Percentiles rank a stretch among this genome's conserved stretches.
phyloP scores from a whole-genome alignment of 2,888 invertebrate genomes.

The Pelosia muscerda region DNA sequence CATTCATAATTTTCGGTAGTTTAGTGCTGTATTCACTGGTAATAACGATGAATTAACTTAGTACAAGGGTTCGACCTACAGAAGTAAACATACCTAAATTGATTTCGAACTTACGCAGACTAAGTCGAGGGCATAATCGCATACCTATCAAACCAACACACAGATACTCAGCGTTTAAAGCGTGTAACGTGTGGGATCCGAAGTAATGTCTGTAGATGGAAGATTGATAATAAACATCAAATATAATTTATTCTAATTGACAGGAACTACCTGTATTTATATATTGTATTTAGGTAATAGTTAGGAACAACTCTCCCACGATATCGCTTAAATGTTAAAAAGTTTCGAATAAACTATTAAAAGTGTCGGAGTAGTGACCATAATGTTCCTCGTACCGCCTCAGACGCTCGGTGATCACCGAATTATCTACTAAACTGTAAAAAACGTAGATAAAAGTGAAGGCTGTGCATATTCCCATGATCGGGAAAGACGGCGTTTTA shows the following conservation, averaged over 20 bases:
- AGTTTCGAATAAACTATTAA: constrained; percentile 65
- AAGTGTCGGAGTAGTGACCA: constrained; percentile 70
- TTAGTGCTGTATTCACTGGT: too few relatives aligned
- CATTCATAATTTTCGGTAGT: too few relatives aligned
- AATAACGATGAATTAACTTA: too few relatives aligned
- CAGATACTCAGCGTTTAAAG: too few relatives aligned
- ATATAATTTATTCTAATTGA: background rate
- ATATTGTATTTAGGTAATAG: background rate
- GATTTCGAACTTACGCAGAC: too few relatives aligned
- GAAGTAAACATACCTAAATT: too few relatives aligned
- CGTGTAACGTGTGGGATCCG: background rate
- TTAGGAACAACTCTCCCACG: constrained; percentile 10
- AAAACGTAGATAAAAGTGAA: constrained; percentile 79
- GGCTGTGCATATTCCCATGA: constrained; percentile 81
- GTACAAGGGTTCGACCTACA: too few relatives aligned
- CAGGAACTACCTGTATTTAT: background rate
- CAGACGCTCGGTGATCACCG: constrained; percentile 71
- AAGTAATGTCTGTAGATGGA: background rate
- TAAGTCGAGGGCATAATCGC: too few relatives aligned
- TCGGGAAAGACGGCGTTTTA: constrained; percentile 80
- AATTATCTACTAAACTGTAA: constrained; percentile 83
- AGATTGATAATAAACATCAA: background rate
- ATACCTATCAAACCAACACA: too few relatives aligned
- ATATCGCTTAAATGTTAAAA: constrained; percentile 5
- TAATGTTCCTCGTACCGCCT: constrained; percentile 67